phyloP scores from a whole-genome alignment of 2,113 vertebrate genomes.

The Stegostoma tigrinum region DNA sequence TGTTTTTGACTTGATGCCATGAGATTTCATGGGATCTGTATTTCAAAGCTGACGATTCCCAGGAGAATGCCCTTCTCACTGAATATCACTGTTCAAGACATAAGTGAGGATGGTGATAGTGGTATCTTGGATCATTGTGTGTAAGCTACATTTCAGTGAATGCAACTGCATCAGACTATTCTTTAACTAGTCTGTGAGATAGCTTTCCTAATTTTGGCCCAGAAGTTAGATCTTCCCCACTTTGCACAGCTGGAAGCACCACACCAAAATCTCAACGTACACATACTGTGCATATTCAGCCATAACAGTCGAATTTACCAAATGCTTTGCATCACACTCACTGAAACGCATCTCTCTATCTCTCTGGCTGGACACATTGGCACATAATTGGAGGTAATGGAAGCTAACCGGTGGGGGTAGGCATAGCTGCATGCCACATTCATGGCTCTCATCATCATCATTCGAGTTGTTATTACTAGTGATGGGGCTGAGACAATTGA shows the following conservation, averaged over 20 bases:
- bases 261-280: not conserved
- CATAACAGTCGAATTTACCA: not conserved
- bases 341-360: not conserved
- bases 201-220: too few species aligned
- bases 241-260: not conserved
- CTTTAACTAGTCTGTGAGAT: too few species aligned
- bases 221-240: too few species aligned
- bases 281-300: not conserved
- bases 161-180: too few species aligned
- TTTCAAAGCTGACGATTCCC: too few species aligned
- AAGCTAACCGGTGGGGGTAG: not conserved
- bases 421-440: not conserved
- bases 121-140: too few species aligned
- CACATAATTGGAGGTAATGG: not conserved
- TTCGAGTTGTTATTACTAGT: not conserved
- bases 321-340: not conserved
- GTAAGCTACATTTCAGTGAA: too few species aligned
- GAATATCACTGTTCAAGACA: too few species aligned
- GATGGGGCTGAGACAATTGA: not conserved
- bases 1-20: too few species aligned
- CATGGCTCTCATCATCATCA: not conserved
- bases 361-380: not conserved
- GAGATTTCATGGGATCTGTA: too few species aligned
- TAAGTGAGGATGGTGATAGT: too few species aligned
- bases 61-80: too few species aligned